A percentile compares a stretch with the other conserved stretches of the same genome.
These are phyloP conservation scores for Spondyliosoma cantharus DNA, from an alignment of 2,797 vertebrate species.

Conservation along the genomic window DNA sequence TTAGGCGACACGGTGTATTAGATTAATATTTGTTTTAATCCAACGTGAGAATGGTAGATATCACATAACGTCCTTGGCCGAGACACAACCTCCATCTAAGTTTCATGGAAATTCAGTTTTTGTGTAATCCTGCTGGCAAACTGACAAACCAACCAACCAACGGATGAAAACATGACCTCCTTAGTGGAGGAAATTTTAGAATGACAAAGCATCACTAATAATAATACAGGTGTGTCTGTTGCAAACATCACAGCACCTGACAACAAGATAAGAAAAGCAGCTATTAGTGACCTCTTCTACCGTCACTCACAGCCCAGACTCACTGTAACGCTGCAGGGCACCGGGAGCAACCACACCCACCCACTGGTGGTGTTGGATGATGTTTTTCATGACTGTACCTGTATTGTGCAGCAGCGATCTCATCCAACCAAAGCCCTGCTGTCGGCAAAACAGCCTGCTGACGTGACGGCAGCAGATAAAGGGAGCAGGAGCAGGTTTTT, in stretches of 20 bases:
- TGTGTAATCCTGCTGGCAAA: too few species aligned
- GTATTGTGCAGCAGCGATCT: slow-evolving; percentile 14
- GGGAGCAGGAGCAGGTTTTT: slow-evolving; percentile 36
- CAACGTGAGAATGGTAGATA: too few species aligned
- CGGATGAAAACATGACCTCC: too few species aligned
- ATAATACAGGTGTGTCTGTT: too few species aligned
- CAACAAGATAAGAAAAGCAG: too few species aligned
- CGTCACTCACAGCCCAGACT: background rate
- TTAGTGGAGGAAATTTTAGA: too few species aligned
- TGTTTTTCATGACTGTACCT: slow-evolving; percentile 29
- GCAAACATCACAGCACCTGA: too few species aligned
- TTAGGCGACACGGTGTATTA: background rate
- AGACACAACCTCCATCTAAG: too few species aligned
- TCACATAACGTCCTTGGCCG: too few species aligned
- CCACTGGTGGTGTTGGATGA: background rate
- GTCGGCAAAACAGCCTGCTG: slow-evolving; percentile 6
- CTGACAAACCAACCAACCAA: too few species aligned
- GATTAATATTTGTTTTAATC: background rate
- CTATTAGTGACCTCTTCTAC: background rate
- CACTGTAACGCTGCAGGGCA: background rate
- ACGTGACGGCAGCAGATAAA: slow-evolving; percentile 12
- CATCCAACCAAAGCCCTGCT: slow-evolving; percentile 2
- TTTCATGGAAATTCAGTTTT: too few species aligned
- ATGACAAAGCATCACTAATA: too few species aligned
- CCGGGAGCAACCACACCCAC: slow-evolving; percentile 9